These are phyloP conservation scores for Trematomus loennbergii DNA, from an alignment of 2,113 vertebrate species.

Conservation along the genomic window DNA sequence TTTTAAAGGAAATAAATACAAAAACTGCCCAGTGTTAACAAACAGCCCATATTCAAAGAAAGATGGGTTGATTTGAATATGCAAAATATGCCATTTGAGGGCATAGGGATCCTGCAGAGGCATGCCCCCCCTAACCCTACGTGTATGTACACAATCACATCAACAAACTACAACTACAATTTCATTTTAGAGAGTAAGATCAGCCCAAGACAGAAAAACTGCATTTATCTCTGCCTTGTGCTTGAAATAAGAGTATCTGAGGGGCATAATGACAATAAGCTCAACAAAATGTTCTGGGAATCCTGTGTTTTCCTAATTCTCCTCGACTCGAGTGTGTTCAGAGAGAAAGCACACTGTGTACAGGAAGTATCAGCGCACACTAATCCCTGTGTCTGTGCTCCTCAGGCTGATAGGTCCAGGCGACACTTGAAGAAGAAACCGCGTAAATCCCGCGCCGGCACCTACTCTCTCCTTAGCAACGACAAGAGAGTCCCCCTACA, in stretches of 20 bases:
- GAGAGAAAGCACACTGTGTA: not conserved
- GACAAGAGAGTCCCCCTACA: constrained; percentile 68
- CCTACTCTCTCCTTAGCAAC: constrained; percentile 76
- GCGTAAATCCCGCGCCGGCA: constrained; percentile 72
- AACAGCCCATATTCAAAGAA: too few species aligned
- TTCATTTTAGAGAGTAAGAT: too few species aligned
- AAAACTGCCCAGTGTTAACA: too few species aligned
- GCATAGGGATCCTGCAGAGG: too few species aligned
- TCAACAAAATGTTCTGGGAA: not conserved
- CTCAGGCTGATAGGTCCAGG: constrained; percentile 76
- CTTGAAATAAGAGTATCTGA: not conserved
- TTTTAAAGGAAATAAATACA: too few species aligned
- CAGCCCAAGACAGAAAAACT: too few species aligned
- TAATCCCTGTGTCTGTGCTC: constrained; percentile 36
- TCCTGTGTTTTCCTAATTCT: not conserved
- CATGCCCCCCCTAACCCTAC: too few species aligned
- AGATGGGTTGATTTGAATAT: too few species aligned
- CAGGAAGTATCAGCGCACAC: not conserved
- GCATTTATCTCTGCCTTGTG: too few species aligned
- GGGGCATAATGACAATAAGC: not conserved
- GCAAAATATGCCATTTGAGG: too few species aligned
- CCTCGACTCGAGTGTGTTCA: not conserved
- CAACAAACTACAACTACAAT: too few species aligned
- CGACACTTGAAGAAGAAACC: constrained; percentile 78
- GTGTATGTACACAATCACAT: too few species aligned